Base-by-base conservation (phyloP, 2,797 vertebrate species). In the Enteromius paludinosus region DNA sequence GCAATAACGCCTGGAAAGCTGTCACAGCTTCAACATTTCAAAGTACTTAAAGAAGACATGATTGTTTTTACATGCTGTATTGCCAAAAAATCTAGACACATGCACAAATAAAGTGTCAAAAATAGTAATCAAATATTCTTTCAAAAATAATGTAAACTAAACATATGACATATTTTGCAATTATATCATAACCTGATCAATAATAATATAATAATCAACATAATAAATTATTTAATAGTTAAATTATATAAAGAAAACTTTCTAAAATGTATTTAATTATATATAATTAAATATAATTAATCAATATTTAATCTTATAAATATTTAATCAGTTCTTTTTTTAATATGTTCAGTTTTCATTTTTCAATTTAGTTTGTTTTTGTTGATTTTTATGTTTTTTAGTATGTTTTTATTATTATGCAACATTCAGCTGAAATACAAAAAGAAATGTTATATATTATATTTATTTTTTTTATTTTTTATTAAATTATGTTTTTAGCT, bases 11-110 rank as follows among this genome's bases (percentile, higher is more conserved):
- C n/a, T 64, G 41, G 5, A 45, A 77, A 28, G 9, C 41, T 35
- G 75, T 64, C 79, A 81, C 59, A 61, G 20, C 38, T 79, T 65
- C 11, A 38, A 18, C 76, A 8, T n/a, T 20, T 72, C 18, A 72
- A 49, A 71, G 69, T 20, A 3, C 28, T 49, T 71, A 9, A 33
- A 20, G 17, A 2, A 71, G 69, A 45, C 25, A 30, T 52, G 25
- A 49, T 2, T 33, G 47, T n/a, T 54, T 52, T 72, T 52, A 20
- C 70, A 52, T 14, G 30, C 25, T 71, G 17, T 71, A 52, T 30
- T 33, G 17, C 17, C 2, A 33, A 72, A 52, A 4, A 28, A 49
- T 20, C 30, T 20, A 1, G 1, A 33, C 25, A 33, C 43, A 49
- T 71, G 69, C 17, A 20, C 5, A 8, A 49, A 41, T 18, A 20